Evolutionary conservation across 2,113 vertebrate species (phyloP).

Genomic region (Urocitellus parryii): DNA sequence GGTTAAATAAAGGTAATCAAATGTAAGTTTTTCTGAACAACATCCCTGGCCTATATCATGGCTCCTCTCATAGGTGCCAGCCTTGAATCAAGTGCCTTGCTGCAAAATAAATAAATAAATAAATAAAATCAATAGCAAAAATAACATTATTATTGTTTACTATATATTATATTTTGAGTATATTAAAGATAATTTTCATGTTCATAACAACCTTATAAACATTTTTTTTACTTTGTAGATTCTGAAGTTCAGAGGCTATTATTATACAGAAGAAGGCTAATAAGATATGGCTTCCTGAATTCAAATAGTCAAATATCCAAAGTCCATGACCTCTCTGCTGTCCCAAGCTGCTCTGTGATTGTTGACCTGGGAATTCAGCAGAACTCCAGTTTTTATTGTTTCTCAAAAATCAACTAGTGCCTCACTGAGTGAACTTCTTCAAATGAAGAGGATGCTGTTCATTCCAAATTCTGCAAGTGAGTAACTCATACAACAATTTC

Average conservation of each 20-base stretch:
- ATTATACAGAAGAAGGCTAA: background rate
- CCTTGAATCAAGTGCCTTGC: background rate
- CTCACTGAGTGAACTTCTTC: background rate
- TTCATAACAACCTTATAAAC: background rate
- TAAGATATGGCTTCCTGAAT: background rate
- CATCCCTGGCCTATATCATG: background rate
- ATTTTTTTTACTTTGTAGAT: background rate
- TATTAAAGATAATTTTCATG: background rate
- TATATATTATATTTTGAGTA: background rate
- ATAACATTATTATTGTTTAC: background rate
- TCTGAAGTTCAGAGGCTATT: background rate
- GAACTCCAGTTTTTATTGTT: background rate
- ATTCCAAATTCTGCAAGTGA: background rate
- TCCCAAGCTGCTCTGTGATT: background rate
- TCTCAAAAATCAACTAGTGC: background rate
- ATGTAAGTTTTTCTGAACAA: background rate
- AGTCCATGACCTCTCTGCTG: background rate
- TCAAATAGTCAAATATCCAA: background rate
- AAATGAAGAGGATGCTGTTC: background rate
- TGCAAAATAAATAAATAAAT: background rate
- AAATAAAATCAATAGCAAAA: background rate
- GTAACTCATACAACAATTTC: fast-evolving
- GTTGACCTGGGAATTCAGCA: background rate
- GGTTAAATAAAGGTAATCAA: background rate
- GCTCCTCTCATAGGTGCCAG: background rate